Evolutionary conservation across 1,140 invertebrate genomes (phyloP), one percentile per base, ranked within the genome.

Genomic region (Atta colombica): DNA sequence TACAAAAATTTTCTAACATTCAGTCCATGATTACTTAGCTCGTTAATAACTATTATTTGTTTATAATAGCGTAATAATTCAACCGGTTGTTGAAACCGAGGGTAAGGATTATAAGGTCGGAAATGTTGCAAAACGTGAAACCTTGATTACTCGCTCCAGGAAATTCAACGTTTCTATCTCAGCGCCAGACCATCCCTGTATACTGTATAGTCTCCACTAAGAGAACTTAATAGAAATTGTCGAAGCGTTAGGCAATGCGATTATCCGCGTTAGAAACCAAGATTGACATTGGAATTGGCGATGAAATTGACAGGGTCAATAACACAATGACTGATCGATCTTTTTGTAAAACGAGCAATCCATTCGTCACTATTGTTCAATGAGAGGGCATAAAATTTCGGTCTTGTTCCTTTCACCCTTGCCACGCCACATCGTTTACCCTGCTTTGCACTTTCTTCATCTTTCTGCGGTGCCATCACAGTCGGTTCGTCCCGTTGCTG

Each of bases 191-290:
- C n/a, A 45, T 16, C 8, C 16, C 25, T 65, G 25, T 25, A 58
- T 14, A 55, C 31, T 10, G 58, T 35, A 35, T 86, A 84, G 61
- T 60, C 51, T 77, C 88, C 55, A 39, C 53, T 74, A 55, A 68
- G 75, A 58, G 72, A 89, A 89, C 86, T 89, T 88, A 69, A 45
- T 68, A 69, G 80, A 88, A 88, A 85, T 89, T 88, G 53, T 86
- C 87, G 80, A 69, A 68, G 74, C 88, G 81, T 85, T 89, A 75
- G 53, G 66, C 86, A 45, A 88, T 86, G 74, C 60, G 78, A 89
- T 89, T 89, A 89, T 84, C 58, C 69, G 69, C 55, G 55, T 84
- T 84, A 75, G 69, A 75, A 75, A 84, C 86, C 25, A 82, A 82
- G 80, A 89, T 89, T 88, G 82, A 55, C 65, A 49, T 60, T 60